Evolutionary conservation across 2,113 vertebrate genomes (phyloP), one percentile per base, ranked within the genome.

Genomic region (Pluvialis apricaria): DNA sequence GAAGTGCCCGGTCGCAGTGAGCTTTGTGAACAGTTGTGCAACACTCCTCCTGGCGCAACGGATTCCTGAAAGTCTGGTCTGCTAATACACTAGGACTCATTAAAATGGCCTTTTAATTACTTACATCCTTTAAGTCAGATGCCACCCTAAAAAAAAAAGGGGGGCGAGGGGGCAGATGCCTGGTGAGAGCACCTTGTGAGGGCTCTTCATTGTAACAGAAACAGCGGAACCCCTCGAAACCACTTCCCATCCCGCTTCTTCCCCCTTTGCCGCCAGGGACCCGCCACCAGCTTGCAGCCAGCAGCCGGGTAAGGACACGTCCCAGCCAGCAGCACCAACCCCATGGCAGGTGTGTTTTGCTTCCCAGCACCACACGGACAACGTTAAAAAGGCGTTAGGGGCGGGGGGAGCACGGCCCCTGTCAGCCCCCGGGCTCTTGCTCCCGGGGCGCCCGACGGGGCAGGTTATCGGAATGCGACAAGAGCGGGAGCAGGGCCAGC

Each of bases 361-460:
- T 51, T 64, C 49, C 65, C 22, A 49, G 49, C 49, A 32, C 9
- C 0, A 0, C 3, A 32, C 15, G 12, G 44, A 22, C 28, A 5
- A n/a, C 70, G 24, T 55, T 19, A 20, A 62, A 54, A 34, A 15
- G 17, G 42, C 11, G 2, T 9, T 1, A 18, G 44, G 44, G 20
- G 20, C 5, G 61, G 28, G 42, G 22, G n/a, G 64, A 17, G 12
- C 51, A 49, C 25, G 5, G 66, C 21, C 68, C 58, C 52, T 5
- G 22, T 6, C 52, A 80, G 32, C 75, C 73, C 13, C 1, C 1
- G 8, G 51, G 51, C 16, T 45, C 32, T 80, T 20, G 51, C 71
- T n/a, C 0, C 6, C 12, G 13, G 17, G 26, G 60, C 65, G 52
- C 55, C 1, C 8, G 79, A 29, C 3, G 3, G 8, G 65, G n/a